A percentile compares a stretch with the other conserved stretches of the same genome.
Conservation (phyloP, 2,113 vertebrate species). For the Motacilla tschutschensis region DNA sequence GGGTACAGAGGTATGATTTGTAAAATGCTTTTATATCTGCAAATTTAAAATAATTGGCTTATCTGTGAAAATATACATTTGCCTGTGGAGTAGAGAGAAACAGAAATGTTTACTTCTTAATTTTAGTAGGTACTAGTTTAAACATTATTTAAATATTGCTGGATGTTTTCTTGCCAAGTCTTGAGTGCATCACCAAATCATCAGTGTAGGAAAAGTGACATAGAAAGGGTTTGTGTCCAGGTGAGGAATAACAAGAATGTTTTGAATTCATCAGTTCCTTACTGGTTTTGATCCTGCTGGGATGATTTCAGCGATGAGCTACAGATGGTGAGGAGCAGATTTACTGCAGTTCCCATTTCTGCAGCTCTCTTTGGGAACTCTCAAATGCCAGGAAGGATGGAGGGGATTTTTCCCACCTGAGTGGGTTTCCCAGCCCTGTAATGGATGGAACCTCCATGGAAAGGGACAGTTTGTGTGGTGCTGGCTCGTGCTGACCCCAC, state of each 20-base stretch:
- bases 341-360: background rate
- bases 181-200: background rate
- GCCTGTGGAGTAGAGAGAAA: background rate
- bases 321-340: background rate
- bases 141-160: background rate
- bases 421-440: background rate
- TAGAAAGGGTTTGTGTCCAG: background rate
- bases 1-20: constrained; percentile 1
- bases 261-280: background rate
- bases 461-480: background rate
- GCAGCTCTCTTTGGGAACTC: background rate
- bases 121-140: background rate
- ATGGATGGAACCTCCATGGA: background rate
- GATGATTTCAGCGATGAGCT: background rate
- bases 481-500: background rate
- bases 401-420: background rate
- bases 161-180: background rate
- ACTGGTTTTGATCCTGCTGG: background rate
- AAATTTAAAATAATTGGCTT: constrained; percentile 14
- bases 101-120: background rate
- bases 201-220: background rate
- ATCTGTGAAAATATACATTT: background rate
- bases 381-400: background rate
- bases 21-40: background rate
- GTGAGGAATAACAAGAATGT: background rate